Percentiles rank a stretch among this genome's conserved stretches.
Conservation (phyloP, 1,140 invertebrate genomes). For the Drosophila aff. region DNA sequence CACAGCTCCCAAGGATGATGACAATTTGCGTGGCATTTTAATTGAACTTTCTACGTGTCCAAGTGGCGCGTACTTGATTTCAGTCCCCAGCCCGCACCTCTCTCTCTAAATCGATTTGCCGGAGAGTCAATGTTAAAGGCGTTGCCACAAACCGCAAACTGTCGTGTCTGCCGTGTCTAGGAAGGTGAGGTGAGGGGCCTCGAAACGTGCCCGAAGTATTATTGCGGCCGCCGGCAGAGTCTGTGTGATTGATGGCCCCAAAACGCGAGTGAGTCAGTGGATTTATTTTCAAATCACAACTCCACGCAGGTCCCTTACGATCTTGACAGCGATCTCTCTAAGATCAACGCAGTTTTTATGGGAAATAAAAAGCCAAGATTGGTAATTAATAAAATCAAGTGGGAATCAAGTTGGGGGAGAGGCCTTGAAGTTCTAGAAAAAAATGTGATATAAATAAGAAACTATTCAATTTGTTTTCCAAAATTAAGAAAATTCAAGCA, state of each 20-base stretch:
- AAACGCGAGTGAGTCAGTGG: constrained; percentile 56
- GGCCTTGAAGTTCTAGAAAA: background rate
- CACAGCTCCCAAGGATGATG: constrained; percentile 60
- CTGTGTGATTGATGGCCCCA: constrained; percentile 68
- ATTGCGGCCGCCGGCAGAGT: constrained; percentile 28
- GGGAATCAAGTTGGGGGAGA: background rate
- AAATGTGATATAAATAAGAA: too few relatives aligned
- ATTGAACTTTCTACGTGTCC: constrained; percentile 83
- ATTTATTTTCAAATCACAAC: constrained; percentile 22
- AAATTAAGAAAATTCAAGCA: background rate
- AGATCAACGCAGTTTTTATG: constrained; percentile 7
- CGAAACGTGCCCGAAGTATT: constrained; percentile 75
- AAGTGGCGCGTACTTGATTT: constrained; percentile 60
- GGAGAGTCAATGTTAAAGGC: constrained; percentile 57
- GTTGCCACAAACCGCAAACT: constrained; percentile 55
- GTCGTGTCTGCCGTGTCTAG: constrained; percentile 43
- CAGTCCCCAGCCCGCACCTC: constrained; percentile 22
- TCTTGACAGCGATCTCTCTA: constrained; percentile 21
- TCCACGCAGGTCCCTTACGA: constrained; percentile 30
- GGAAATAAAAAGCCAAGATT: background rate
- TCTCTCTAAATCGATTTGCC: constrained; percentile 34
- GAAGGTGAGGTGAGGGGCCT: constrained; percentile 35
- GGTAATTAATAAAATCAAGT: constrained; percentile 3
- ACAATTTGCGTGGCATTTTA: constrained; percentile 77
- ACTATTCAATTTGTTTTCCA: background rate